Evolutionary conservation across 2,888 invertebrate genomes (phyloP).

Genomic region (Lamellibrachia satsuma): DNA sequence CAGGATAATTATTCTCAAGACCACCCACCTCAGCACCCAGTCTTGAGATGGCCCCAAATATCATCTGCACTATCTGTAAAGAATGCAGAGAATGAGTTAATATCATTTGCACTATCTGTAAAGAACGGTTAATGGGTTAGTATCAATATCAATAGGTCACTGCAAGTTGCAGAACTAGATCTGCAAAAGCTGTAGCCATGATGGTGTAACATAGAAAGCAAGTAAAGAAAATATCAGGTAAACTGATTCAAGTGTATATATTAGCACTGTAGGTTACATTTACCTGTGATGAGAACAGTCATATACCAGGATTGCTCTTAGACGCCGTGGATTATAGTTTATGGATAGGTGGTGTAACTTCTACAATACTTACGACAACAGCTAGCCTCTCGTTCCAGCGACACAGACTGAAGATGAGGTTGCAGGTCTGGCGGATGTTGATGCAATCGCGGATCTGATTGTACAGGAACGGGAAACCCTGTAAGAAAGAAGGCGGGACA

Average conservation of each 20-base stretch:
- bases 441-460: conserved; percentile 94
- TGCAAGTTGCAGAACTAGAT: too few relatives aligned
- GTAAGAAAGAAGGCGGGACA: conserved; percentile 48
- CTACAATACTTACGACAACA: conserved; percentile 70
- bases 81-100: not conserved
- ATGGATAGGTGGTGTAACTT: not conserved
- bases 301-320: not conserved
- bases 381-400: conserved; percentile 91
- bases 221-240: too few relatives aligned
- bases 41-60: conserved; percentile 89
- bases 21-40: conserved; percentile 79
- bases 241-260: too few relatives aligned
- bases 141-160: too few relatives aligned
- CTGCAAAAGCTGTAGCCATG: too few relatives aligned
- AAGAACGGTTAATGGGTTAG: not conserved
- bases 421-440: conserved; percentile 89
- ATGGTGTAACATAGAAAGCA: too few relatives aligned
- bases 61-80: conserved; percentile 80
- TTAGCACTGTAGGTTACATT: too few relatives aligned
- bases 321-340: not conserved
- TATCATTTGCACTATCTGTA: not conserved
- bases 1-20: not conserved
- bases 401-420: conserved; percentile 89
- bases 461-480: conserved; percentile 91
- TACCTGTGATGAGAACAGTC: not conserved